Evolutionary conservation across 2,113 vertebrate genomes (phyloP), one percentile per base, ranked within the genome.

Genomic region (Papio anubis): DNA sequence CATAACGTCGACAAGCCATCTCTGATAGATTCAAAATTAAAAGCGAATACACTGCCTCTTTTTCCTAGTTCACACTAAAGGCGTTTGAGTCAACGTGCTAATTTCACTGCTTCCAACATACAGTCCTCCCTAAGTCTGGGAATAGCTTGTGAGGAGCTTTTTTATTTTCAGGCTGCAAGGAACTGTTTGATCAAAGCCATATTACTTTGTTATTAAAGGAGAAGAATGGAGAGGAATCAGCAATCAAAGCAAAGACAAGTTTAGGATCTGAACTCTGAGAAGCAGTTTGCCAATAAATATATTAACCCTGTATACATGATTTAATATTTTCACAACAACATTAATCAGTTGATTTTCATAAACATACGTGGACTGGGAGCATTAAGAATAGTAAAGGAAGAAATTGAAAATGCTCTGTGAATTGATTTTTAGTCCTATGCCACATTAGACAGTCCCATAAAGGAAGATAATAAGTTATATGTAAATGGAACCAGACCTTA

Each of bases 301-400:
- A 86, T 3, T 92, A 72, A 38, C 8, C 2, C 6, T 92, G 7
- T 45, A 5, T 59, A 75, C 91, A 25, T 88, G 55, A 50, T 1
- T 87, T 35, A 89, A 12, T 95, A 32, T 5, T 66, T 97, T 98
- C 96, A 97, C 95, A 97, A 88, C 73, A 95, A 97, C 97, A 92
- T 96, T 98, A 98, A 95, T 88, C 32, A 61, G 76, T 84, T 57
- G 45, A 32, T 97, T 98, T 98, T 98, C 92, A 93, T 84, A 93
- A 89, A 84, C 95, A 96, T 82, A 90, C 7, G 20, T 89, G 80
- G 93, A 79, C 16, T 48, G 98, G 43, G 75, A 97, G 64, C n/a
- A 93, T 96, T 97, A 88, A 92, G 97, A 97, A 48, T 96, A 96
- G 97, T 94, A 92, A 88, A 97, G 70, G 95, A 43, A 97, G 95